Percentiles rank a stretch among this genome's conserved stretches.
Evolutionary conservation across 2,113 vertebrate genomes (phyloP).

Genomic region (Chaenocephalus aceratus): DNA sequence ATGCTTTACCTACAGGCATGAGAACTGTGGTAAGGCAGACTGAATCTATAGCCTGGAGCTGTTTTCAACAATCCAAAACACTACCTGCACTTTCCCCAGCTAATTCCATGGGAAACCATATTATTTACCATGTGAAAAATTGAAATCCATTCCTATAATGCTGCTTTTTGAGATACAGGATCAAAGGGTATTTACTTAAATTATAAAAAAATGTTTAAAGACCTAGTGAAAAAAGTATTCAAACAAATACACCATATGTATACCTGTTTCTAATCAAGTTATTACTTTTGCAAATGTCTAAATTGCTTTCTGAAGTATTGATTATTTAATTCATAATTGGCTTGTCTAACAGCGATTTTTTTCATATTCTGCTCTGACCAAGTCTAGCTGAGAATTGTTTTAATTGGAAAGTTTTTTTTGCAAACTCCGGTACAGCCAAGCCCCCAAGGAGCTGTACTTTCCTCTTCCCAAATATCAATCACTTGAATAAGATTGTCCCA

Average conservation of each 20-base stretch:
- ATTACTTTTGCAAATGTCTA: slow-evolving; percentile 57
- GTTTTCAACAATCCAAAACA: slow-evolving; percentile 42
- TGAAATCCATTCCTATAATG: background rate
- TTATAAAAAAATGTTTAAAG: background rate
- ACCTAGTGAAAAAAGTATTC: background rate
- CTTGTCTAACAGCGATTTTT: slow-evolving; percentile 38
- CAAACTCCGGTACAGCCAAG: slow-evolving; percentile 49
- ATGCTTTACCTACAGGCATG: slow-evolving; percentile 60
- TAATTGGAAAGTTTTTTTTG: slow-evolving; percentile 67
- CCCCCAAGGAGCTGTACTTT: slow-evolving; percentile 70
- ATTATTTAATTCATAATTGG: slow-evolving; percentile 63
- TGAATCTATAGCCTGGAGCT: slow-evolving; percentile 54
- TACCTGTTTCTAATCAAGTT: slow-evolving; percentile 30
- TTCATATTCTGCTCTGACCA: slow-evolving; percentile 31
- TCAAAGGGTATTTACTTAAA: background rate
- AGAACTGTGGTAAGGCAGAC: slow-evolving; percentile 38
- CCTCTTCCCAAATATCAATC: slow-evolving; percentile 80
- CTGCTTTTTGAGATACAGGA: background rate
- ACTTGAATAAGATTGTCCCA: slow-evolving; percentile 80
- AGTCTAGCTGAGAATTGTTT: slow-evolving; percentile 54
- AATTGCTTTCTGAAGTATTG: slow-evolving; percentile 62
- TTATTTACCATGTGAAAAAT: slow-evolving; percentile 11
- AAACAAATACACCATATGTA: slow-evolving; percentile 7
- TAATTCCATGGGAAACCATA: background rate
- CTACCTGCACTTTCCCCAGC: slow-evolving; percentile 12